Base-by-base conservation (phyloP, 2,113 vertebrate species). In the Cryptomyrus ogoouensis region DNA sequence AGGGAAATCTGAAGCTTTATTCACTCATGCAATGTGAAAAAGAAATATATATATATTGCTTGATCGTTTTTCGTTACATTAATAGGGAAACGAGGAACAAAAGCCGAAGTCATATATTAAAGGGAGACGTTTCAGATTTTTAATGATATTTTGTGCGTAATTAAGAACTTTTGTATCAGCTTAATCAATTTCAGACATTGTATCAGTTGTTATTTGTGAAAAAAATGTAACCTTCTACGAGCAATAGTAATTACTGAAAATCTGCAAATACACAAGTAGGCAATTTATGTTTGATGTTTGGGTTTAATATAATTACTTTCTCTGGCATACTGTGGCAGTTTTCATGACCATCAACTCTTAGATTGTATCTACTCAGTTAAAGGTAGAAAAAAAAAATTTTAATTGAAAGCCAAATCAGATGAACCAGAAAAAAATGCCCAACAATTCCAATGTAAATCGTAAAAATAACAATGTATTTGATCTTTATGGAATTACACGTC, bases 181-280 rank as follows among this genome's bases (percentile, higher is more conserved):
- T 97, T 97, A 97, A 97, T 96, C 97, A 97, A 96, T 96, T 98
- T 98, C 96, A 96, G 97, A 97, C 96, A 97, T 97, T 97, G 93
- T 97, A 91, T 93, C 92, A 93, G 97, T 91, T 96, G 96, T 96
- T 92, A 93, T 97, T 91, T 96, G 96, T 97, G 97, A 96, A 97
- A 97, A 96, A 96, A 97, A 93, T 96, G 96, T 95, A 97, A 97
- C 97, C 97, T 97, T 97, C 96, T 96, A 96, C 96, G 97, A 98
- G 97, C 97, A 98, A 98, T 98, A 98, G 97, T 97, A 91, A 94
- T 93, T 95, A 93, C 92, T 92, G 93, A 92, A 96, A 96, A 96
- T 96, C 96, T 97, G 97, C 96, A 97, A 97, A 97, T 97, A 96
- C 96, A 96, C 95, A 96, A 97, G 97, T 97, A 97, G 97, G 97